phyloP scores from a whole-genome alignment of 2,797 vertebrate species.

The Epinephelus malabaricus region DNA sequence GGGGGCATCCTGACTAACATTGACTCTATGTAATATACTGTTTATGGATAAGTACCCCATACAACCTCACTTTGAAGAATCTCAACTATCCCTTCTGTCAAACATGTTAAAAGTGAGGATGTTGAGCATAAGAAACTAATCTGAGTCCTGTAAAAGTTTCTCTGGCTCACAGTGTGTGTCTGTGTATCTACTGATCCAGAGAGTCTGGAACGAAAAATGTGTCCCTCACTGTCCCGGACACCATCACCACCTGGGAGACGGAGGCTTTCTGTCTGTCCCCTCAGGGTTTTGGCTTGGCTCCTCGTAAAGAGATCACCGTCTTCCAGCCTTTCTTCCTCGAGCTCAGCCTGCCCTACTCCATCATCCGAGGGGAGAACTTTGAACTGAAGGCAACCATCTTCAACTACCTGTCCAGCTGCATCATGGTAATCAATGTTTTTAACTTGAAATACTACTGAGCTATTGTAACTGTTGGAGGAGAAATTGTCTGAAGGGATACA shows the following conservation, averaged over 20 bases:
- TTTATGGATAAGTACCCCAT: no score
- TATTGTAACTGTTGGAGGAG: no score
- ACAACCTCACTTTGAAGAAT: no score
- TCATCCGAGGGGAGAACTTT: conserved; percentile 87
- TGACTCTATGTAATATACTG: no score
- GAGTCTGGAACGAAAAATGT: conserved; percentile 64
- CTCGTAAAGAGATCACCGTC: conserved; percentile 73
- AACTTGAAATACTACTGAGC: not conserved
- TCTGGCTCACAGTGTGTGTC: not conserved
- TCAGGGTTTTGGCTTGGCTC: conserved; percentile 84
- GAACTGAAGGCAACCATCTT: conserved; percentile 83
- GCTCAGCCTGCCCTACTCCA: conserved; percentile 84
- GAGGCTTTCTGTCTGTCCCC: conserved; percentile 81
- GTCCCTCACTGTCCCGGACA: conserved; percentile 79
- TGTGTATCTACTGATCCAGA: conserved; percentile 68
- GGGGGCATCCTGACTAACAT: no score
- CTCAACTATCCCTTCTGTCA: no score
- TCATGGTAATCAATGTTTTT: conserved; percentile 78
- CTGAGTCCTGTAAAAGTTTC: not conserved
- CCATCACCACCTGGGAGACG: conserved; percentile 85
- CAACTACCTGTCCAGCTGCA: conserved; percentile 83
- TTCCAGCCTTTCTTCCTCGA: conserved; percentile 90
- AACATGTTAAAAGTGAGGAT: no score
- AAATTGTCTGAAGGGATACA: no score
- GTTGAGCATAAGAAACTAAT: not conserved